Evolutionary conservation across 2,888 invertebrate genomes (phyloP).

Genomic region (Hofmannophila pseudospretella): DNA sequence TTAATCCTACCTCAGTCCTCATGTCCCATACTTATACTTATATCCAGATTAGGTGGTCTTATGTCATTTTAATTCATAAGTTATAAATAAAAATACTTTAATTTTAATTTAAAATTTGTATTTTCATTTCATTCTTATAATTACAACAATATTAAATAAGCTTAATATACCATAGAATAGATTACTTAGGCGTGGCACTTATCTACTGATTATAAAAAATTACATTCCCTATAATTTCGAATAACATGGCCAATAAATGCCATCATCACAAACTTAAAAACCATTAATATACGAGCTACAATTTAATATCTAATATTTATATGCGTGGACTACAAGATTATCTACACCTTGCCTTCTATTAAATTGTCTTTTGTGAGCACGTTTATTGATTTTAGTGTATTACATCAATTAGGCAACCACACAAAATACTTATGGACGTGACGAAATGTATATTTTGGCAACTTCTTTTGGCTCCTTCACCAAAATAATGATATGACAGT

Average conservation of each 20-base stretch:
- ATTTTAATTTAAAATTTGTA: slow-evolving; percentile 52
- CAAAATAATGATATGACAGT: slow-evolving; percentile 40
- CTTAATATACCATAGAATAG: slow-evolving; percentile 55
- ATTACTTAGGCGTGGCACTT: slow-evolving; percentile 72
- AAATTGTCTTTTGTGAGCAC: slow-evolving; percentile 74
- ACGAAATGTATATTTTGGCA: slow-evolving; percentile 63
- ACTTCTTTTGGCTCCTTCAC: slow-evolving; percentile 67
- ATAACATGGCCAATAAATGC: slow-evolving; percentile 71
- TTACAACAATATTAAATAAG: slow-evolving; percentile 71
- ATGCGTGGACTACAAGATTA: slow-evolving; percentile 38
- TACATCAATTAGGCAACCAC: slow-evolving; percentile 28
- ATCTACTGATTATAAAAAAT: slow-evolving; percentile 65
- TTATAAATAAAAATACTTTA: no score
- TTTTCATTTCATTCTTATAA: slow-evolving; percentile 55
- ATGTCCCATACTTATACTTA: no score
- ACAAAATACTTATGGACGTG: slow-evolving; percentile 46
- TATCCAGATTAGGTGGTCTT: no score
- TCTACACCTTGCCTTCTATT: slow-evolving; percentile 41
- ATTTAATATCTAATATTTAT: slow-evolving; percentile 31
- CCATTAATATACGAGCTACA: slow-evolving; percentile 25
- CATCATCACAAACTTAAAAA: slow-evolving; percentile 60
- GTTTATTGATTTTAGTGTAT: slow-evolving; percentile 29
- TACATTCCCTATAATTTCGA: slow-evolving; percentile 56
- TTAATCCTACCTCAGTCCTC: no score
- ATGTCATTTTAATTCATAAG: no score